Conservation (phyloP, 2,888 invertebrate genomes). For the Drosophila ustulata region DNA sequence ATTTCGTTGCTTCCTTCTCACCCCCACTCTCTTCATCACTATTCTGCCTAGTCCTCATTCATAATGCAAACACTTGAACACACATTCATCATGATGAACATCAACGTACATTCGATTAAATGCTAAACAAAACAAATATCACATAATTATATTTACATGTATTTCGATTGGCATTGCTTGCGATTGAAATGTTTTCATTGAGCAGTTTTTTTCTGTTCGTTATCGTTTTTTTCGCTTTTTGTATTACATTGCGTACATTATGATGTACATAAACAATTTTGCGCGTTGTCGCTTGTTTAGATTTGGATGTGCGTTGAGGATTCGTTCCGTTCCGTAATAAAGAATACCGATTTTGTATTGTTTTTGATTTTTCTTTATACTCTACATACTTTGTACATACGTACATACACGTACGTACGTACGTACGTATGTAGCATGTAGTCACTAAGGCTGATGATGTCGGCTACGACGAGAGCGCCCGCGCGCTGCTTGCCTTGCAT, state of each 20-base stretch:
- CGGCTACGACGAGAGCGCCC: slow-evolving; percentile 62
- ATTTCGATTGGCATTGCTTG: slow-evolving; percentile 7
- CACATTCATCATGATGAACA: background rate
- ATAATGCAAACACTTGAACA: background rate
- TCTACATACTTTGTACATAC: slow-evolving; percentile 21
- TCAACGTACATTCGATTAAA: no score
- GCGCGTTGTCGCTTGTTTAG: background rate
- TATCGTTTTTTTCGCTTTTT: slow-evolving; percentile 4
- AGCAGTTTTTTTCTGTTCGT: no score
- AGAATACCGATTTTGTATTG: slow-evolving; percentile 26
- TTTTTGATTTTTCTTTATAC: slow-evolving; percentile 45
- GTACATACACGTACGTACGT: background rate
- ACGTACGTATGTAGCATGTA: slow-evolving; percentile 3
- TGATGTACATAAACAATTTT: background rate
- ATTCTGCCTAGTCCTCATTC: background rate
- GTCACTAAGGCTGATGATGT: slow-evolving; percentile 39
- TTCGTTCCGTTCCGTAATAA: background rate
- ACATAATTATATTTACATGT: slow-evolving; percentile 4
- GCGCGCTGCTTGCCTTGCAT: slow-evolving; percentile 64
- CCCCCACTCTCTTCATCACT: no score
- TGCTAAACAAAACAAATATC: slow-evolving; percentile 10
- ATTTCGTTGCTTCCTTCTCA: background rate
- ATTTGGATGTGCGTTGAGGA: background rate
- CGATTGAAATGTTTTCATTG: slow-evolving; percentile 8
- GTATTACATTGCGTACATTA: background rate